Evolutionary conservation across 2,888 invertebrate genomes (phyloP), one percentile per base, ranked within the genome.

Genomic region (Drosophila gaucha): DNA sequence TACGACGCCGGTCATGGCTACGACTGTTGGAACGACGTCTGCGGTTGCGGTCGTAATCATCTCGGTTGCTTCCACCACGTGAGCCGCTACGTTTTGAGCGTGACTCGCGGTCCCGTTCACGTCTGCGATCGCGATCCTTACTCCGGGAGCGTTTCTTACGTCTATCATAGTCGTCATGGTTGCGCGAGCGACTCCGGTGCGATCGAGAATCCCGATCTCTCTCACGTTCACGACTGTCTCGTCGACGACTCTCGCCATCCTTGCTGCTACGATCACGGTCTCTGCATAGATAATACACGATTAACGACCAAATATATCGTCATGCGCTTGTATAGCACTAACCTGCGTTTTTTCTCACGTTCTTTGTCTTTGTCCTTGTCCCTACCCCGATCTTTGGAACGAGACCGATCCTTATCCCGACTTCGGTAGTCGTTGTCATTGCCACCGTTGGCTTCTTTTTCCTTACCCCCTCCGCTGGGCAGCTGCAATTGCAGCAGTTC

Each of bases 81-180:
- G 91, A 87, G 86, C 86, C 67, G 87, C 90, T 85, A 92, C 94
- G 93, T 92, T 92, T 93, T 92, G 90, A 92, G 92, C 93, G 90
- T 71, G 93, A 80, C 89, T 93, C 68, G 87, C 92, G 78, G 90
- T 91, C 59, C 78, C 93, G 72, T 12, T 90, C 86, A 2, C 84
- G 83, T 38, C 91, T 93, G 5, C 84, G 86, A 18, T 89, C 86
- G 0, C 87, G 74, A 26, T 78, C 80, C 51, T 67, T 66, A 22
- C 88, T 75, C n/a, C 84, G 84, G 0, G 90, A 89, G 2, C 83
- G 76, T 39, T 89, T 78, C 12, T 84, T 74, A 2, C 86, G 72
- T 33, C 80, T 71, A 3, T 90, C 90, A 20, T 78, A 74, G 10
- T 89, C 90, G 79, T 92, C 76, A 84, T 92, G 83, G 88, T 92